Conservation (phyloP, 2,113 vertebrate species). For the Etia nguti region DNA sequence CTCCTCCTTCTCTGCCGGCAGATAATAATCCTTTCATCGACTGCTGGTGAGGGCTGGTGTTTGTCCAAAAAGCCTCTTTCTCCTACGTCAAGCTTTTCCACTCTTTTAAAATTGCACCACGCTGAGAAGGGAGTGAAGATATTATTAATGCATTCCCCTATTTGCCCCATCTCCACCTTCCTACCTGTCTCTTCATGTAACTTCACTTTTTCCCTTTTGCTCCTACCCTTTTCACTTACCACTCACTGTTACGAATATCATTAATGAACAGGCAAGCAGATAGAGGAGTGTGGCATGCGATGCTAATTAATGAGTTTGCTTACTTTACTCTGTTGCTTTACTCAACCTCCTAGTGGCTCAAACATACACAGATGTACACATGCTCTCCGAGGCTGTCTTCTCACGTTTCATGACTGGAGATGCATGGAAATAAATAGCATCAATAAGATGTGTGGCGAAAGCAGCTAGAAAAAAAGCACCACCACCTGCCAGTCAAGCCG, state of each 20-base stretch:
- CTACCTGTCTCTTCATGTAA: conserved; percentile 5
- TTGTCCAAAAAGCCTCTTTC: conserved; percentile 4
- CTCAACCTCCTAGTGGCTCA: conserved; percentile 26
- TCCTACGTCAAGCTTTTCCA: background rate
- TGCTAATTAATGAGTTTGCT: conserved; percentile 53
- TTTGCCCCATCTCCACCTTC: conserved; percentile 22
- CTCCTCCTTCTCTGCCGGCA: background rate
- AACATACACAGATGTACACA: background rate
- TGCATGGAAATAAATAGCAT: conserved; percentile 6
- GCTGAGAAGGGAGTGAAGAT: background rate
- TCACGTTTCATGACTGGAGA: conserved; percentile 7
- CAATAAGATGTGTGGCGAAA: conserved; percentile 24
- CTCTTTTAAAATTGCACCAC: conserved; percentile 12
- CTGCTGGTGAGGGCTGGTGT: conserved; percentile 2
- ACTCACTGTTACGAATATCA: conserved; percentile 1
- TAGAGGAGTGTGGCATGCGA: background rate
- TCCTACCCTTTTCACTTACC: background rate
- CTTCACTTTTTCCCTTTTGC: conserved; percentile 19
- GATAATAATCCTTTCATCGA: conserved; percentile 34
- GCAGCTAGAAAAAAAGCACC: conserved; percentile 40
- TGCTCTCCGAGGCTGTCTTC: background rate
- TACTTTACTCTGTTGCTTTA: conserved; percentile 49
- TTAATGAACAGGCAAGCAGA: conserved; percentile 20
- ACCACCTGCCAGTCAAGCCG: conserved; percentile 62
- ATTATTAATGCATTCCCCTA: conserved; percentile 36